Base-by-base conservation (phyloP, 2,888 invertebrate species). In the Neoitamus cyanurus region DNA sequence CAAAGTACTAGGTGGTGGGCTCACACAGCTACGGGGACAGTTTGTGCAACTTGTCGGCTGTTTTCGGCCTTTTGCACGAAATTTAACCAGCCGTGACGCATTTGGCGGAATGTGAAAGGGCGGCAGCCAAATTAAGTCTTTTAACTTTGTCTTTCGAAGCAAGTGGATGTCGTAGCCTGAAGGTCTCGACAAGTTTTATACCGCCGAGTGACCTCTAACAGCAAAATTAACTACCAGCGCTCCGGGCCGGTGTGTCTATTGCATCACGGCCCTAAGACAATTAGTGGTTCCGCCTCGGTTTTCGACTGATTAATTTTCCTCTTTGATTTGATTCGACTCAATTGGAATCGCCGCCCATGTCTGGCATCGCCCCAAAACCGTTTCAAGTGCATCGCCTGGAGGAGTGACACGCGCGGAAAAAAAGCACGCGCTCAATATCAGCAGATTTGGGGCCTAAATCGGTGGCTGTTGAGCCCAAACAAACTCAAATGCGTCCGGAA, bases 101-200 rank as follows among this genome's bases (percentile, higher is more conserved):
- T 58, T 58, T 58, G 58, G 58, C 58, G 58, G 58, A 58, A 58
- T 58, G 58, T 58, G 58, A 58, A 58, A 58, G 58, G 58, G 58
- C 58, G 58, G 58, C 58, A 25, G 58, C 58, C 58, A 58, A 58
- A 58, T 58, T 58, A 25, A 58, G 58, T 25, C 9, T 58, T 48
- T 58, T 20, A 58, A 20, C 7, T 58, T 58, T 20, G 58, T 20
- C 58, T 58, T 58, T 9, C 25, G 58, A 58, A 58, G 58, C 58
- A 58, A 58, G 58, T 58, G 58, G 58, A 58, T 25, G 58, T 58
- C 58, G 58, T 25, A 0, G 58, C 25, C 58, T 9, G 58, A 58
- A 58, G 58, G 58, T 20, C 58, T 58, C 58, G 58, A 58, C 9
- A 58, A 20, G 20, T 58, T 58, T 42, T 20, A 25, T 58, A 58